Base-by-base conservation (phyloP, 2,113 vertebrate species). In the Oreochromis niloticus region DNA sequence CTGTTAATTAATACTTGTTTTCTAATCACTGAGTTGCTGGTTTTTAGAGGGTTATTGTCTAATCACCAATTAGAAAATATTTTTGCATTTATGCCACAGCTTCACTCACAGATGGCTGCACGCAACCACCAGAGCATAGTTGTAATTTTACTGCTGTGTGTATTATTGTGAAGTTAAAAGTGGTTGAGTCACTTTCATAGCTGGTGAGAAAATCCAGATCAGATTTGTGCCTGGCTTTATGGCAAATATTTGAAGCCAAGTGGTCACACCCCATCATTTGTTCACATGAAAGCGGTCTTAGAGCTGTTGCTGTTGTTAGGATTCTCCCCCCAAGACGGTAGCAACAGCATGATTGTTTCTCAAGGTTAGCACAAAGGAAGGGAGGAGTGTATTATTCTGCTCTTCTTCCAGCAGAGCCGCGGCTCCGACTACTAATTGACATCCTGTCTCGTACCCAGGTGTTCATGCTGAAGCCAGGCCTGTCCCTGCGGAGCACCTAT, bases 391-490 rank as follows among this genome's bases (percentile, higher is more conserved):
- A n/a, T 90, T 89, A 43, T 82, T 87, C 46, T 36, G 27, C n/a
- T 13, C 16, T 55, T 75, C 83, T 79, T 79, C 79, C 55, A 32
- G 71, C 56, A 7, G 34, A 89, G 39, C 61, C 12, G 3, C 75
- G 56, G 82, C 55, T 73, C 22, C 6, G 63, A 87, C 79, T 71
- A 75, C 57, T 91, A 93, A 91, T 91, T 89, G 86, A 90, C 85
- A 43, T 89, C 85, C 86, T 87, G 82, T 91, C 81, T 93, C 7
- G 78, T 87, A 79, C 88, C 80, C 95, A 99, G 98, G 97, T 99
- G 89, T 99, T 99, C 95, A 97, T 99, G 91, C 94, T 99, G 95
- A 99, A 98, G 92, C 98, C 98, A 2, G 97, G 98, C 43, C 95
- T 99, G 66, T 97, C 97, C 93, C 96, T 99, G 34, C 97, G 98